phyloP scores from a whole-genome alignment of 2,888 invertebrate genomes.

The Flexamia atlantica region DNA sequence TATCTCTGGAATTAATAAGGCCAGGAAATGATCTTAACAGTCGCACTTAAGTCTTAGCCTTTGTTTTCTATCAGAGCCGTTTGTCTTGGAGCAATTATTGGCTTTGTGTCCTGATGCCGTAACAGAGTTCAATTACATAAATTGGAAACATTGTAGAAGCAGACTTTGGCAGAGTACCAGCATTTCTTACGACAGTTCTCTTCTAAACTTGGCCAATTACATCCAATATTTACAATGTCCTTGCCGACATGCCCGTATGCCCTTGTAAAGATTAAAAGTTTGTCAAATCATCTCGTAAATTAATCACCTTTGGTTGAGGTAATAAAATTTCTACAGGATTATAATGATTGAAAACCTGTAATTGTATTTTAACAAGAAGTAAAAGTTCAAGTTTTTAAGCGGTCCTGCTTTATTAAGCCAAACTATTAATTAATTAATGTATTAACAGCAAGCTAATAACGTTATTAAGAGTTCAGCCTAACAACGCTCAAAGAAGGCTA shows the following conservation, averaged over 20 bases:
- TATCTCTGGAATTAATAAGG: background rate
- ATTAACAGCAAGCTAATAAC: no score
- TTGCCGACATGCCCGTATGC: conserved; percentile 15
- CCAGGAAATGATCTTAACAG: background rate
- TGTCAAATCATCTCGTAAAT: background rate
- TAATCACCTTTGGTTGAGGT: background rate
- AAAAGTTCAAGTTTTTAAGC: no score
- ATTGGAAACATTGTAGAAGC: conserved; percentile 53
- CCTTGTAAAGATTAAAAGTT: conserved; percentile 1
- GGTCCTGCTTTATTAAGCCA: no score
- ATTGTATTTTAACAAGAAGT: no score
- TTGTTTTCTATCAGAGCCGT: conserved; percentile 7
- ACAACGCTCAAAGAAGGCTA: no score
- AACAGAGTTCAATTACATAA: conserved; percentile 55
- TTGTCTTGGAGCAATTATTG: conserved; percentile 29
- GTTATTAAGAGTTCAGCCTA: no score
- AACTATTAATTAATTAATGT: no score
- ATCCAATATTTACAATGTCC: conserved; percentile 11
- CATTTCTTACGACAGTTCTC: conserved; percentile 36
- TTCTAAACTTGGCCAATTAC: conserved; percentile 26
- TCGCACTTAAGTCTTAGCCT: conserved; percentile 12
- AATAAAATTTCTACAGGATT: background rate
- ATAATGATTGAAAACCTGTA: background rate
- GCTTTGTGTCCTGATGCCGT: conserved; percentile 42
- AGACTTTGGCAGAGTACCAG: conserved; percentile 35